phyloP scores from a whole-genome alignment of 2,888 invertebrate genomes.

The Acronicta leporina region DNA sequence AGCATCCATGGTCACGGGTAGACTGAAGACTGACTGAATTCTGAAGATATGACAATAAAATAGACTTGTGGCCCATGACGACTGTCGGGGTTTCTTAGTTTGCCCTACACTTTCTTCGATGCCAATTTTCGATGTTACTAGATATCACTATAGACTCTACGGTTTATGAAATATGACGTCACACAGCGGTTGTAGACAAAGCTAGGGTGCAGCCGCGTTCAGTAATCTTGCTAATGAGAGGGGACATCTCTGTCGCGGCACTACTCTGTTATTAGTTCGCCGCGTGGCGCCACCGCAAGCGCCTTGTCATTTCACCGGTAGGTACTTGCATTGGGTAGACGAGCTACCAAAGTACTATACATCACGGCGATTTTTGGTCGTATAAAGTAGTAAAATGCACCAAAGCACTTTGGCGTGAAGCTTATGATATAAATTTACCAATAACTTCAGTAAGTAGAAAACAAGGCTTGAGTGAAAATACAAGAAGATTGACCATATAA shows the following conservation, averaged over 20 bases:
- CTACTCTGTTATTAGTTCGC: constrained; percentile 68
- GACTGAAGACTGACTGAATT: too few species aligned
- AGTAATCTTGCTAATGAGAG: constrained; percentile 64
- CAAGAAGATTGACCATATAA: too few species aligned
- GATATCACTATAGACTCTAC: background rate
- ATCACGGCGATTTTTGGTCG: background rate
- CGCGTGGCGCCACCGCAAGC: constrained; percentile 67
- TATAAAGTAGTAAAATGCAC: too few species aligned
- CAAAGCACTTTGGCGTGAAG: too few species aligned
- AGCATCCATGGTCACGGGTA: too few species aligned
- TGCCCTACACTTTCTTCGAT: background rate
- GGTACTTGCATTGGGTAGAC: constrained; percentile 34
- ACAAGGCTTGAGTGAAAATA: too few species aligned
- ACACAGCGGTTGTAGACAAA: constrained; percentile 44
- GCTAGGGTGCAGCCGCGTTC: constrained; percentile 52
- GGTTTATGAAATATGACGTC: constrained; percentile 18
- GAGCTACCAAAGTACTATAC: constrained; percentile 10
- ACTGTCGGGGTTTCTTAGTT: too few species aligned
- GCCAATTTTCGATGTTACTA: too few species aligned
- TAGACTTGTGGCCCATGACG: too few species aligned
- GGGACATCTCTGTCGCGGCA: constrained; percentile 53
- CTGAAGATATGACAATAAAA: too few species aligned
- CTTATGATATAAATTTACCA: too few species aligned
- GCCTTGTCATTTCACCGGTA: constrained; percentile 66
- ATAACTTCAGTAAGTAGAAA: too few species aligned